Conservation (phyloP, 1,140 invertebrate species). For the Neotoxoptera formosana region DNA sequence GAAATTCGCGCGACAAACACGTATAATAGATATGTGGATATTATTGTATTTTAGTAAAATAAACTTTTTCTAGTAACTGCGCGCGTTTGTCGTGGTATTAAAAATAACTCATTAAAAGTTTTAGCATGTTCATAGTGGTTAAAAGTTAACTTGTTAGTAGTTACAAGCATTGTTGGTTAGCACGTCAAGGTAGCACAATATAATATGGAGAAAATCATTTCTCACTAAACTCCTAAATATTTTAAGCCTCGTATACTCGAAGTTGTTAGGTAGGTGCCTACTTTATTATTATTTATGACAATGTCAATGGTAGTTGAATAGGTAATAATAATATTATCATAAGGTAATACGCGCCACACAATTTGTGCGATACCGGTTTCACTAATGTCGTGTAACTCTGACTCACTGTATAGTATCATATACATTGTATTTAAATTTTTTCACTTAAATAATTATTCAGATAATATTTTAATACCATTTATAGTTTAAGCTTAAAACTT, state of each 20-base stretch:
- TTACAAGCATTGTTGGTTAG: background rate
- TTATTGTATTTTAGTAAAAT: background rate
- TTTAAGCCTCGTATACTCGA: background rate
- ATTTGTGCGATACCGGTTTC: background rate
- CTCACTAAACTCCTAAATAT: background rate
- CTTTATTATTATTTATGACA: background rate
- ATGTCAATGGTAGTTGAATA: background rate
- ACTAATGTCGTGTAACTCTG: background rate
- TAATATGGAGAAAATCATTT: background rate
- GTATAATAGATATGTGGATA: background rate
- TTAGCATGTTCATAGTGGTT: background rate
- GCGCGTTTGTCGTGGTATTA: background rate
- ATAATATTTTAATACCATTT: too few species aligned
- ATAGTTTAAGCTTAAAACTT: too few species aligned
- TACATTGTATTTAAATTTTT: too few species aligned
- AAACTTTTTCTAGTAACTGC: background rate
- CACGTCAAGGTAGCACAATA: background rate
- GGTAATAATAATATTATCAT: too few species aligned
- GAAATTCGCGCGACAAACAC: background rate
- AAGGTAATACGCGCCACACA: background rate
- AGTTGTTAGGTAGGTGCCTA: background rate
- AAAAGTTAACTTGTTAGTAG: background rate
- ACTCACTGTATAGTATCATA: too few species aligned
- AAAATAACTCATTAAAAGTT: conserved; percentile 1
- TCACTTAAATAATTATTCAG: too few species aligned